Percentiles rank a stretch among this genome's conserved stretches.
Evolutionary conservation across 2,888 invertebrate species (phyloP).

Genomic region (Enoplolaimus lenunculus): DNA sequence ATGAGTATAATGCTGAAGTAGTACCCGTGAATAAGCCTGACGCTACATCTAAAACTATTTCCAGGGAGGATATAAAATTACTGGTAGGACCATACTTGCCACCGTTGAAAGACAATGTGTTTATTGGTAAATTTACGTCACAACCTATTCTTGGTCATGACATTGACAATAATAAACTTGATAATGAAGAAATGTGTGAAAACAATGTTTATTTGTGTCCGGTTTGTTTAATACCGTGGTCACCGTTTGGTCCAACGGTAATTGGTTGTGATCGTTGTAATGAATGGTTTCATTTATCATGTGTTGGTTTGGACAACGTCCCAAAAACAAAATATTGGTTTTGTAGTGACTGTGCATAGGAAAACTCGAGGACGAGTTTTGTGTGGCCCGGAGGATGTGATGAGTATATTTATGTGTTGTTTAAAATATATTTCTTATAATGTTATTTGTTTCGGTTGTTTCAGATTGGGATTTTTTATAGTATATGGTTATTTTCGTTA

Average conservation of each 20-base stretch:
- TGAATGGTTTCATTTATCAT: not conserved
- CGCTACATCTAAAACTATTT: not conserved
- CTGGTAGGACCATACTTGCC: not conserved
- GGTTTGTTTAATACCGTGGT: not conserved
- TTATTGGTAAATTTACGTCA: not conserved
- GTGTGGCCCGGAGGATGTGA: not conserved
- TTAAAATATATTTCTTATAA: too few species aligned
- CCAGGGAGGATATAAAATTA: not conserved
- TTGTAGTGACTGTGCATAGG: not conserved
- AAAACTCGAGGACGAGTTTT: not conserved
- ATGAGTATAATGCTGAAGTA: not conserved
- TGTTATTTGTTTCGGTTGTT: too few species aligned
- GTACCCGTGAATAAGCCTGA: not conserved
- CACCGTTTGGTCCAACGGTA: not conserved
- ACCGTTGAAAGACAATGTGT: not conserved
- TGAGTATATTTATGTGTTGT: too few species aligned
- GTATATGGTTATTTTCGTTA: too few species aligned
- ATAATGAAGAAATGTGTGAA: not conserved
- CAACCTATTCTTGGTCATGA: not conserved
- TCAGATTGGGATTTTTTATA: too few species aligned
- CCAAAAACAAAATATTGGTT: not conserved
- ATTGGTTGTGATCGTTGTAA: not conserved
- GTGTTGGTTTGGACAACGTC: not conserved
- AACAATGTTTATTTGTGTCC: not conserved
- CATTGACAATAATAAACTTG: not conserved